phyloP scores from a whole-genome alignment of 2,888 invertebrate species.

The Philereme transversata region DNA sequence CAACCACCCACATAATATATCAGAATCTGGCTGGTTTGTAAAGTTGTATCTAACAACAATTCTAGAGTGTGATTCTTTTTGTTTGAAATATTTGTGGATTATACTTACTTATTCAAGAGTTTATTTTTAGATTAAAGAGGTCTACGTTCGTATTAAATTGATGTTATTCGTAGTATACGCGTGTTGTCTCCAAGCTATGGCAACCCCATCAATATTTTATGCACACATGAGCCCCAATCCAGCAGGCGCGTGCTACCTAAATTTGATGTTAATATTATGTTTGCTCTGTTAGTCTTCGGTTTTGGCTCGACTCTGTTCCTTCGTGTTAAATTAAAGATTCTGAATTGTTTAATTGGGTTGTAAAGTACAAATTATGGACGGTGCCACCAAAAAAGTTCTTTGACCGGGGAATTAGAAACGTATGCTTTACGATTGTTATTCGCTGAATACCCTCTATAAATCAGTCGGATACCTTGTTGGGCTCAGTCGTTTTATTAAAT shows the following conservation, averaged over 20 bases:
- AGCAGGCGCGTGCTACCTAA: conserved; percentile 46
- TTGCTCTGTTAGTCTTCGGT: conserved; percentile 25
- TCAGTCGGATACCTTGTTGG: conserved; percentile 53
- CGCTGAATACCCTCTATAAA: conserved; percentile 36
- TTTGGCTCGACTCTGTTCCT: conserved; percentile 10
- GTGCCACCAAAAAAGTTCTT: conserved; percentile 14
- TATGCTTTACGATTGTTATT: conserved; percentile 21
- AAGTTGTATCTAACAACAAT: too few species aligned
- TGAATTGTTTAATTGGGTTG: conserved; percentile 17
- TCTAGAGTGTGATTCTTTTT: not conserved
- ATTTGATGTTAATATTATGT: conserved; percentile 49
- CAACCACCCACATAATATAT: too few species aligned
- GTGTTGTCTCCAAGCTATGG: conserved; percentile 35
- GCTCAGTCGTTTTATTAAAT: conserved; percentile 72
- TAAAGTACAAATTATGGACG: conserved; percentile 12
- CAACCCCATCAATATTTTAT: conserved; percentile 63
- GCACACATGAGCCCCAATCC: conserved; percentile 54
- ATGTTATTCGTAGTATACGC: conserved; percentile 9
- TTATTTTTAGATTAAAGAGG: not conserved
- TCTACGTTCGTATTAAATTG: conserved; percentile 1
- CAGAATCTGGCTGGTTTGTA: too few species aligned
- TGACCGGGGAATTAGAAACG: conserved; percentile 21
- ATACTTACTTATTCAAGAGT: not conserved
- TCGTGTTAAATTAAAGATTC: conserved; percentile 9
- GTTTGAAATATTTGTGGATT: not conserved